Evolutionary conservation across 53 echinoderm and acorn worm genomes (phyloP), one percentile per base, ranked within the genome.

Genomic region (Zoroaster sp.): DNA sequence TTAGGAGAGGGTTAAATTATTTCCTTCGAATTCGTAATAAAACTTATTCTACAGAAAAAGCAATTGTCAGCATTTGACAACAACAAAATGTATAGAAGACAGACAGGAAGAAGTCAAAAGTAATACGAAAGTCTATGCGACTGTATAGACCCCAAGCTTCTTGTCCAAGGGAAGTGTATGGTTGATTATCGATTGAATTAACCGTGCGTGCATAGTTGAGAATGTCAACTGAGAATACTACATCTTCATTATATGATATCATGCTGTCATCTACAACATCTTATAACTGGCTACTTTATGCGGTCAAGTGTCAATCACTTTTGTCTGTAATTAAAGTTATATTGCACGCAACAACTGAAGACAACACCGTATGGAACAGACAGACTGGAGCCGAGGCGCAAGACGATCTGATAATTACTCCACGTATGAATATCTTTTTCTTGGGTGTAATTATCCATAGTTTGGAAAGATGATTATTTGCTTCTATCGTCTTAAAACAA

Each of bases 251-350:
- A 73, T 25, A n/a, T n/a, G 42, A n/a, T 42, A 17, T 73, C 41
- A 8, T 23, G 23, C 73, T 23, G 73, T 42, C 73, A 42, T 10
- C 35, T 8, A 71, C 37, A 38, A 38, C 71, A 18, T 12, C 34
- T 12, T 36, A 32, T 42, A 40, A 42, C 73, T 73, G 17, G 73
- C 73, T 73, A 73, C 73, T 75, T 75, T 47, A 75, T 47, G 49
- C 75, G 33, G 49, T 75, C 75, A 75, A 47, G 32, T 45, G 75
- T 75, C 75, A 75, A 45, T 47, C 75, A 72, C 73, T 34, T 47
- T 31, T 75, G 46, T 49, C 15, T 2, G 47, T 45, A 47, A 45
- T 45, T 75, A 20, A 49, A 18, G 35, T 17, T n/a, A 46, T 75
- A 47, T 47, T 13, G 75, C 75, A 46, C 49, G 32, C 35, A 18